Base-by-base conservation (phyloP, 2,797 vertebrate genomes). In the Sphaeramia orbicularis region DNA sequence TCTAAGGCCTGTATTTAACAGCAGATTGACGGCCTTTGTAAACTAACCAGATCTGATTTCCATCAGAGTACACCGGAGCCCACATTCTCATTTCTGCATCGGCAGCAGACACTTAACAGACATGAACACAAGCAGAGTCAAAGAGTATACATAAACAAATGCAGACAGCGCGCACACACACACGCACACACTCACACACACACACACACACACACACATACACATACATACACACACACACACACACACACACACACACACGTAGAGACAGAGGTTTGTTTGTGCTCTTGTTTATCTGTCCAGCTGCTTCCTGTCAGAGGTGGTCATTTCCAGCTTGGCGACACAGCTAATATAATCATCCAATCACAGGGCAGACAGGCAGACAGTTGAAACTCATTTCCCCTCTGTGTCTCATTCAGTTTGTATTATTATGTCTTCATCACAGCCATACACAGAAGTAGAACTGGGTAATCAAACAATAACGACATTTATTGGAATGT, bases 341-440 rank as follows among this genome's bases (percentile, higher is more conserved):
- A 78, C 71, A 63, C 51, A 50, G 54, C 64, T 88, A 87, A 90
- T 86, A 21, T 51, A 87, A 89, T 89, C 81, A 76, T 72, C 71
- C 75, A 76, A 71, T 85, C 65, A 62, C 44, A 55, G 74, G 59
- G 44, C 61, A 83, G 81, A 85, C 58, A 32, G 57, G 21, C 70
- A 35, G 72, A 71, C 63, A 6, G 54, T 48, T 74, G 61, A 49
- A 40, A 68, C 53, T 84, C 69, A 74, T 81, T 89, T 89, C 84
- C 85, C 84, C 57, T 6, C 47, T 71, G 56, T 49, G 40, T 42
- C 44, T 61, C 55, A 4, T 52, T 67, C 45, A 47, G 38, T 61
- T 47, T 38, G 21, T 18, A 15, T 76, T 45, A 37, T 42, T 84
- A 47, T 14, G 35, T 74, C 47, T 78, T 54, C 45, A 63, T 75